phyloP scores from a whole-genome alignment of 92 coral and sea anemone species.

The Porites divaricata region DNA sequence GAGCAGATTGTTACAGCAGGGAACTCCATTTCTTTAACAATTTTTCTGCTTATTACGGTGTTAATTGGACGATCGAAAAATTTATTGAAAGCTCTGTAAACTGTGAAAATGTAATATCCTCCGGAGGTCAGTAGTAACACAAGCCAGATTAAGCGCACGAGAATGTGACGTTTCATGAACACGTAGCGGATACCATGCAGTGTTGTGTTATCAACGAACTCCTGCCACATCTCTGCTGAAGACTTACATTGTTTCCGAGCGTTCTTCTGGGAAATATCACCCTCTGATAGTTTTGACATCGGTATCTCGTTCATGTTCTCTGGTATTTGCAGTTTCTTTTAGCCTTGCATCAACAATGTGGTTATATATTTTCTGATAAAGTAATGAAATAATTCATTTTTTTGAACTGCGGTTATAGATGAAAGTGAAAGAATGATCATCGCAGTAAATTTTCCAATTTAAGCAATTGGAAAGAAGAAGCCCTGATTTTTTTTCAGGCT shows the following conservation, averaged over 20 bases:
- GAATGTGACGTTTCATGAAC: constrained; percentile 31
- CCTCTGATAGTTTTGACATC: neutral
- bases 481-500: too few relatives aligned
- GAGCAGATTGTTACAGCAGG: constrained; percentile 68
- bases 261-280: neutral
- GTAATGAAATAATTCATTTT: too few relatives aligned
- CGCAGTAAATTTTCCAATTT: too few relatives aligned
- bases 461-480: too few relatives aligned
- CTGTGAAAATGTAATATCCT: constrained; percentile 32
- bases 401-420: too few relatives aligned
- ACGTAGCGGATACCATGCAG: constrained; percentile 63
- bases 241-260: neutral
- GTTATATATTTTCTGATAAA: neutral
- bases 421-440: too few relatives aligned
- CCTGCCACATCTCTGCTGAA: constrained; percentile 25
- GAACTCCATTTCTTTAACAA: constrained; percentile 34
- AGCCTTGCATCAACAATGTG: neutral
- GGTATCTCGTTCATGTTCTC: neutral
- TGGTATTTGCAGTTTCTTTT: neutral
- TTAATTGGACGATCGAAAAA: constrained; percentile 33
- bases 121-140: constrained; percentile 30
- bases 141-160: constrained; percentile 54
- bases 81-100: constrained; percentile 43
- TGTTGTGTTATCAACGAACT: constrained; percentile 48
- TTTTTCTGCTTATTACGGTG: constrained; percentile 29